Conservation (phyloP, 1,140 invertebrate genomes). For the Hyles euphorbiae region DNA sequence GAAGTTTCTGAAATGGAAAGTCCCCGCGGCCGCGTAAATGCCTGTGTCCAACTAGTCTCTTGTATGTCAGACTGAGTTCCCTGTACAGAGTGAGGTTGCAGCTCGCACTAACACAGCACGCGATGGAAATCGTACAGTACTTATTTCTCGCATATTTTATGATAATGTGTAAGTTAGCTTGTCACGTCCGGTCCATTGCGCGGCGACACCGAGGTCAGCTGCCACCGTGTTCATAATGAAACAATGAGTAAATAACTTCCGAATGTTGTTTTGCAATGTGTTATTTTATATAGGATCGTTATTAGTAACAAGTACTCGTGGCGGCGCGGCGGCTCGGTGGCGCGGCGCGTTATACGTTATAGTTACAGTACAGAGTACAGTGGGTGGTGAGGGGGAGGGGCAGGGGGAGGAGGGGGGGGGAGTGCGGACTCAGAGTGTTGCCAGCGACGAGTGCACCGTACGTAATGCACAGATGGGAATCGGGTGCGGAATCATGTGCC, state of each 20-base stretch:
- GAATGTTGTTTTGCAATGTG: no score
- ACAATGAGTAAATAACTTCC: no score
- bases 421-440: conserved; percentile 21
- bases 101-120: conserved; percentile 25
- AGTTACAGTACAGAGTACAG: conserved; percentile 13
- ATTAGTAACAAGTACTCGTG: no score
- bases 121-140: conserved; percentile 35
- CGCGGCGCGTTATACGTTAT: not conserved
- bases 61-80: conserved; percentile 45
- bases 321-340: not conserved
- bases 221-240: no score
- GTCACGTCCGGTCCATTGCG: conserved; percentile 47
- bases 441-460: conserved; percentile 49
- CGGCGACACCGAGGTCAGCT: not conserved
- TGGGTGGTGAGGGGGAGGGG: conserved; percentile 3
- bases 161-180: conserved; percentile 46
- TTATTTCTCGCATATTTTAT: conserved; percentile 52
- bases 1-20: no score
- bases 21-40: no score
- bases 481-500: conserved; percentile 73
- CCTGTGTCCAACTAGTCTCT: not conserved
- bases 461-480: conserved; percentile 51
- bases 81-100: conserved; percentile 32
- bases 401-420: no score
- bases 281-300: no score